Evolutionary conservation across 2,113 vertebrate genomes (phyloP).

Genomic region (Pseudonaja textilis): DNA sequence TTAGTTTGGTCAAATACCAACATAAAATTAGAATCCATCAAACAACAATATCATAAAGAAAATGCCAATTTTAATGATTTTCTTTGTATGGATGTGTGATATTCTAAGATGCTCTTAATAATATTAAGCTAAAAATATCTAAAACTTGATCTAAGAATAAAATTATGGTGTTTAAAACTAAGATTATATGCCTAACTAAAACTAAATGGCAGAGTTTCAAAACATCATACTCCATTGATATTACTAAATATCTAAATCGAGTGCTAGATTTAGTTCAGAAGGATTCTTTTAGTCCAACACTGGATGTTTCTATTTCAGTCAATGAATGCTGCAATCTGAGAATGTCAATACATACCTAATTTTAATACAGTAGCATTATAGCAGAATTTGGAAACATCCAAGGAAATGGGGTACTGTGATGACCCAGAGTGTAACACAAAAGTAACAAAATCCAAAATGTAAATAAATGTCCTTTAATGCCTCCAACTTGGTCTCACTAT

Average conservation of each 20-base stretch:
- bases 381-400: background rate
- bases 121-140: background rate
- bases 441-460: no score
- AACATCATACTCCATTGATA: background rate
- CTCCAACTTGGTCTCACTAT: no score
- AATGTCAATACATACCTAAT: background rate
- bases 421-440: no score
- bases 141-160: background rate
- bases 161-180: background rate
- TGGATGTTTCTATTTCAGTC: background rate
- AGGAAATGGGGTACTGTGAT: background rate
- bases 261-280: background rate
- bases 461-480: no score
- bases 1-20: background rate
- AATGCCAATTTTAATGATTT: background rate
- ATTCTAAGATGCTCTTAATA: background rate
- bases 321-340: background rate
- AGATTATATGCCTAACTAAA: background rate
- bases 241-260: background rate
- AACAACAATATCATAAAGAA: background rate
- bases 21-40: background rate
- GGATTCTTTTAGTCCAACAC: background rate
- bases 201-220: background rate
- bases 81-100: background rate
- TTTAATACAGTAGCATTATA: background rate